These are phyloP conservation scores for Pristionchus fissidentatus DNA, from an alignment of 2,888 invertebrate species.

Conservation along the genomic window DNA sequence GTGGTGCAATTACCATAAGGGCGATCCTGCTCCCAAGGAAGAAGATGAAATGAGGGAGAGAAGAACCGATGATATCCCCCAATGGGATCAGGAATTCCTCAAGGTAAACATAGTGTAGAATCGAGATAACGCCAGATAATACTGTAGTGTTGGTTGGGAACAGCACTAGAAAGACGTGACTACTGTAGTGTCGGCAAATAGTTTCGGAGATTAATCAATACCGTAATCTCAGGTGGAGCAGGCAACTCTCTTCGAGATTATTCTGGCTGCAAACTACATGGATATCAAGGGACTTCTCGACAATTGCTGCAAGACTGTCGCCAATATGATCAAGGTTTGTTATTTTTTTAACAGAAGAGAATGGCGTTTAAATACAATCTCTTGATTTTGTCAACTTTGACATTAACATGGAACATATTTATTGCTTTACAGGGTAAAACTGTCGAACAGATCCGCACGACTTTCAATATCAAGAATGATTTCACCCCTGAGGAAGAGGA, in stretches of 20 bases:
- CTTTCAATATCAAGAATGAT: not conserved
- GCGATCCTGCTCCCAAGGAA: not conserved
- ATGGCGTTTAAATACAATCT: too few relatives aligned
- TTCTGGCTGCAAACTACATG: not conserved
- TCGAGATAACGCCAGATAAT: not conserved
- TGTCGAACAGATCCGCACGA: not conserved
- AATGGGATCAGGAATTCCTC: slow-evolving; percentile 3
- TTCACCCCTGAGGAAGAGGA: slow-evolving; percentile 12
- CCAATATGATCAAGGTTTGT: slow-evolving; percentile 29
- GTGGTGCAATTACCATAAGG: slow-evolving; percentile 32
- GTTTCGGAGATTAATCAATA: too few relatives aligned
- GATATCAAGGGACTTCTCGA: not conserved
- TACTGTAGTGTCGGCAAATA: too few relatives aligned
- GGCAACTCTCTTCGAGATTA: not conserved
- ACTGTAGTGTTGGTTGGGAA: not conserved
- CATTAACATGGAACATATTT: too few relatives aligned
- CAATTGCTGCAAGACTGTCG: slow-evolving; percentile 22
- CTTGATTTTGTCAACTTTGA: too few relatives aligned
- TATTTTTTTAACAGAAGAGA: not conserved
- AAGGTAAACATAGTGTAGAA: not conserved
- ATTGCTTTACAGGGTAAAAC: slow-evolving; percentile 25
- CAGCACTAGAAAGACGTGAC: too few relatives aligned
- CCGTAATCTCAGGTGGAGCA: not conserved
- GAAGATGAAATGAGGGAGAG: not conserved
- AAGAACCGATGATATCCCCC: not conserved